These are phyloP conservation scores for Scolanthus callimorphus DNA, from an alignment of 92 coral and sea anemone genomes.

Conservation along the genomic window DNA sequence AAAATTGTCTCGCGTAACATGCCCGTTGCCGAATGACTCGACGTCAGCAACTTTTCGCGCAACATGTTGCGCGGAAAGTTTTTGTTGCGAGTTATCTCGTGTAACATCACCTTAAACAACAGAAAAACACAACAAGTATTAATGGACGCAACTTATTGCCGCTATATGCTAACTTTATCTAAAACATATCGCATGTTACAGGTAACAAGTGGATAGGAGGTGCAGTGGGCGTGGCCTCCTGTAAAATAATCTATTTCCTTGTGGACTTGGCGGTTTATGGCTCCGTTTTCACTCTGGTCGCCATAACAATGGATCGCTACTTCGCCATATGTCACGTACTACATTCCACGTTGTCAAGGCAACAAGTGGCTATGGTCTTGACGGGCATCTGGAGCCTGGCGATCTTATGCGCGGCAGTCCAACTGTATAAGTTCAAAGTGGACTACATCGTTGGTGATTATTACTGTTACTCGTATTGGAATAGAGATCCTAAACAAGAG, in stretches of 20 bases:
- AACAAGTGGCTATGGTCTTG: constrained; percentile 2
- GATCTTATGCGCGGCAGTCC: neutral
- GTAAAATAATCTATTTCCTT: constrained; percentile 21
- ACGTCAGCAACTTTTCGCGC: no score
- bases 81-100: no score
- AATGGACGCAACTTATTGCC: no score
- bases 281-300: constrained; percentile 27
- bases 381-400: constrained; percentile 12
- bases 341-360: constrained; percentile 18
- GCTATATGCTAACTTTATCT: no score
- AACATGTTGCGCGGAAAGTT: no score
- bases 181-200: no score
- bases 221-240: constrained; percentile 6
- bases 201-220: constrained; percentile 42
- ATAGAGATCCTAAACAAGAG: constrained; percentile 4
- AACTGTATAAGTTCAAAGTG: constrained; percentile 16
- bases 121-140: no score
- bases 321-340: constrained; percentile 25
- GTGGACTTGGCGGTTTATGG: constrained; percentile 24
- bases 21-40: no score
- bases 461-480: constrained; percentile 26
- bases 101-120: no score
- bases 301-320: constrained; percentile 37
- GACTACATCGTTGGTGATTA: constrained; percentile 2
- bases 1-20: no score